Conservation (phyloP, 2,113 vertebrate genomes). For the Spea bombifrons region DNA sequence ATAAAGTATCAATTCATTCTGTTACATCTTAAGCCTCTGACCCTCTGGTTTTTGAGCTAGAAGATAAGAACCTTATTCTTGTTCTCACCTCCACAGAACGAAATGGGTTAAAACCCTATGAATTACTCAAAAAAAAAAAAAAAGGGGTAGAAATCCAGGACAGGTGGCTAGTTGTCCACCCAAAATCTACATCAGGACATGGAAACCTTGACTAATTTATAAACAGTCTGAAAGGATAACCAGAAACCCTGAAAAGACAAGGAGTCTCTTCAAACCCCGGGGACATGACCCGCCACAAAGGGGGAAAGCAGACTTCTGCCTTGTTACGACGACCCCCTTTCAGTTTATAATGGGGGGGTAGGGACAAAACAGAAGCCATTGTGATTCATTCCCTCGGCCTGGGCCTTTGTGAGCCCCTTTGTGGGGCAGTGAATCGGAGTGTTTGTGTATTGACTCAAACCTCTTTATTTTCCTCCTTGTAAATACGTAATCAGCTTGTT, state of each 20-base stretch:
- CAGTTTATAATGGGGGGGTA: slow-evolving; percentile 59
- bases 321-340: slow-evolving; percentile 48
- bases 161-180: slow-evolving; percentile 58
- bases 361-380: slow-evolving; percentile 27
- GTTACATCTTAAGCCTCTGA: too few species aligned
- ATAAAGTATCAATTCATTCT: too few species aligned
- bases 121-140: too few species aligned
- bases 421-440: slow-evolving; percentile 36
- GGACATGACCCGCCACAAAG: slow-evolving; percentile 60
- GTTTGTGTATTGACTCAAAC: slow-evolving; percentile 50
- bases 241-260: slow-evolving; percentile 46
- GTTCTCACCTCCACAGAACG: too few species aligned
- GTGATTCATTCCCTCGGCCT: slow-evolving; percentile 44
- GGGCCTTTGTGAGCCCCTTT: slow-evolving; percentile 38
- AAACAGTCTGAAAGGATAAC: slow-evolving; percentile 56
- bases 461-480: slow-evolving; percentile 50
- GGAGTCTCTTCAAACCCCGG: slow-evolving; percentile 53
- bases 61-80: too few species aligned
- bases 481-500: slow-evolving; percentile 52
- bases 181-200: slow-evolving; percentile 56
- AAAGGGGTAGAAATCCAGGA: slow-evolving; percentile 1
- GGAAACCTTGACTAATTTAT: slow-evolving; percentile 58
- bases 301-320: slow-evolving; percentile 34
- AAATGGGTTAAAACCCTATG: too few species aligned
- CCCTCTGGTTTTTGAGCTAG: too few species aligned